Conservation (phyloP, 1,140 invertebrate species). For the Leptinotarsa undecemlineata region DNA sequence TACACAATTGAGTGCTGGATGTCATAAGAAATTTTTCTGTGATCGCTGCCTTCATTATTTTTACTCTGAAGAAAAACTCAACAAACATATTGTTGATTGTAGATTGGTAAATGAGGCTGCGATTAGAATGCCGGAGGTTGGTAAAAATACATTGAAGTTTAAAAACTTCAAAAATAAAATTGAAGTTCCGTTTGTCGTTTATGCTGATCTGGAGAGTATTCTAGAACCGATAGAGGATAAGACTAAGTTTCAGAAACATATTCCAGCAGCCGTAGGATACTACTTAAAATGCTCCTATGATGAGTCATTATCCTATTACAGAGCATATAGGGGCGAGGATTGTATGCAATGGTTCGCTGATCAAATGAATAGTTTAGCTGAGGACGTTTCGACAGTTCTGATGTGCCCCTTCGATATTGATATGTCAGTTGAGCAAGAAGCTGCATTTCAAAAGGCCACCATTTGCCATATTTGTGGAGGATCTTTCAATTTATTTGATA, state of each 20-base stretch:
- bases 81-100: slow-evolving; percentile 35
- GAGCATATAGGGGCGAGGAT: slow-evolving; percentile 37
- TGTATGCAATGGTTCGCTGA: slow-evolving; percentile 43
- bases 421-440: slow-evolving; percentile 9
- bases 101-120: slow-evolving; percentile 14
- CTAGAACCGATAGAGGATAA: slow-evolving; percentile 10
- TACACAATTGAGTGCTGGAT: slow-evolving; percentile 26
- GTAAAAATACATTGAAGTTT: slow-evolving; percentile 42
- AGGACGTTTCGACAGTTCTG: slow-evolving; percentile 41
- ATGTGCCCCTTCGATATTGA: slow-evolving; percentile 41
- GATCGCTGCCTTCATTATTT: slow-evolving; percentile 47
- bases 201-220: slow-evolving; percentile 44
- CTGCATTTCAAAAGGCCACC: slow-evolving; percentile 5
- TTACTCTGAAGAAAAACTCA: slow-evolving; percentile 28
- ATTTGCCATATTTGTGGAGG: slow-evolving; percentile 47
- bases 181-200: slow-evolving; percentile 48
- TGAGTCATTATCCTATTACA: slow-evolving; percentile 42
- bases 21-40: slow-evolving; percentile 46
- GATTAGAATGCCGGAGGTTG: neutral
- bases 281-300: slow-evolving; percentile 32
- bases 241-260: slow-evolving; percentile 47
- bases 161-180: slow-evolving; percentile 43
- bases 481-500: slow-evolving; percentile 14
- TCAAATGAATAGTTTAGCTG: slow-evolving; percentile 32
- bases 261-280: slow-evolving; percentile 40